A percentile compares a stretch with the other conserved stretches of the same genome.
Evolutionary conservation across 2,888 invertebrate genomes (phyloP).

Genomic region (Aphodius sticticus): DNA sequence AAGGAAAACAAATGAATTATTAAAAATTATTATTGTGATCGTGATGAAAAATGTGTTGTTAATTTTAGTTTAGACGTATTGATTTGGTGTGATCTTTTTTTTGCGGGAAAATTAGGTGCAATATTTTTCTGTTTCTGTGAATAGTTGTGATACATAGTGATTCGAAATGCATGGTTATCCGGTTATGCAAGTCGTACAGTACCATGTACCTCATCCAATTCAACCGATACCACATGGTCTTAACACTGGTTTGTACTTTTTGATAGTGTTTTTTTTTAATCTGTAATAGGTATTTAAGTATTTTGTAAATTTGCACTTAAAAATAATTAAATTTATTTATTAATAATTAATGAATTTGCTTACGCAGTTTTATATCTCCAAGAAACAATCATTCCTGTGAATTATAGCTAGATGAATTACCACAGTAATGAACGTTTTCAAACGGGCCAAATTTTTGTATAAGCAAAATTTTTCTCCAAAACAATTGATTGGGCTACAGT

Average conservation of each 20-base stretch:
- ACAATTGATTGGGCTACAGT: too few species aligned
- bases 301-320: too few species aligned
- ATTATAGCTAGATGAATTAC: too few species aligned
- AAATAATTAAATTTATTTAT: too few species aligned
- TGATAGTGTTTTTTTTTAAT: neutral
- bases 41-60: neutral
- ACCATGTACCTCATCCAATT: constrained; percentile 65
- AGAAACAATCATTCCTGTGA: too few species aligned
- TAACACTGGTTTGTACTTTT: constrained; percentile 47
- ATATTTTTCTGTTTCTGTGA: constrained; percentile 5
- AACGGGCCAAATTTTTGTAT: too few species aligned
- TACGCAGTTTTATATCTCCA: too few species aligned
- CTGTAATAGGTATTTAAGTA: neutral
- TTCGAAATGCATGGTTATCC: constrained; percentile 68
- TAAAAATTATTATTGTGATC: constrained; percentile 5
- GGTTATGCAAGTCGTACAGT: constrained; percentile 73
- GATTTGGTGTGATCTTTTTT: neutral
- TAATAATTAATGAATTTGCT: too few species aligned
- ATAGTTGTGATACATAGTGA: constrained; percentile 28
- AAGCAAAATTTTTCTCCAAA: too few species aligned
- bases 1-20: neutral
- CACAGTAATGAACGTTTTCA: too few species aligned
- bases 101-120: constrained; percentile 17
- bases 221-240: constrained; percentile 53
- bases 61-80: neutral